Conservation (phyloP, 2,888 invertebrate genomes). For the Zeuzera pyrina region DNA sequence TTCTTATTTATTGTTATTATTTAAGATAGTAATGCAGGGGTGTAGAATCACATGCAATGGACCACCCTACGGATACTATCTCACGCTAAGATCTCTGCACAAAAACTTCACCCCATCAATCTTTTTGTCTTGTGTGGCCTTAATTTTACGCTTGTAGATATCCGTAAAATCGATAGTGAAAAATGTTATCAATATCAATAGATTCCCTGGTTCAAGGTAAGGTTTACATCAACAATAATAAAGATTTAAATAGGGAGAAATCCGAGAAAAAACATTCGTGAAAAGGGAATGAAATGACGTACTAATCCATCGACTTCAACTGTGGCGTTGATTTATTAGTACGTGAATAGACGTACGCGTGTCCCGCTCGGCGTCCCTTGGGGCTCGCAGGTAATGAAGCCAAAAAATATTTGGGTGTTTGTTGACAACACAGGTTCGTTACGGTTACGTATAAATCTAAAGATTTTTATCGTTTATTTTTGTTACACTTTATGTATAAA, state of each 20-base stretch:
- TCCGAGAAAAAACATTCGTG: too few species aligned
- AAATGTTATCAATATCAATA: too few species aligned
- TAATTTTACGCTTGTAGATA: conserved; percentile 45
- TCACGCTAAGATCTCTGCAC: conserved; percentile 41
- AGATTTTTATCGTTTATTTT: too few species aligned
- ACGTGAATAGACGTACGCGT: conserved; percentile 41
- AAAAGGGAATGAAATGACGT: conserved; percentile 11
- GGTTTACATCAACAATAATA: too few species aligned
- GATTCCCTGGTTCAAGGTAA: too few species aligned
- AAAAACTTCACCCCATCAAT: conserved; percentile 55
- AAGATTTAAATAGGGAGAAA: too few species aligned
- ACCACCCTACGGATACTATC: conserved; percentile 56
- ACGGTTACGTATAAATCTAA: too few species aligned
- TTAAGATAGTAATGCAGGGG: neutral
- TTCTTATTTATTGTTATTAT: too few species aligned
- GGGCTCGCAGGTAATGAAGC: conserved; percentile 36
- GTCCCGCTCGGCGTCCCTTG: conserved; percentile 25
- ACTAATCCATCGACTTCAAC: conserved; percentile 38
- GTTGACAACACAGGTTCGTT: conserved; percentile 53
- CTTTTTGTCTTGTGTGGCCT: conserved; percentile 61
- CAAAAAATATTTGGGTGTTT: conserved; percentile 56
- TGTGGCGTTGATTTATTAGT: conserved; percentile 55
- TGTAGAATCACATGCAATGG: conserved; percentile 22
- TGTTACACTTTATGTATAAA: too few species aligned
- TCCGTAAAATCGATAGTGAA: conserved; percentile 36